Base-by-base conservation (phyloP, 2,797 vertebrate genomes). In the Syndactyla subalaris region DNA sequence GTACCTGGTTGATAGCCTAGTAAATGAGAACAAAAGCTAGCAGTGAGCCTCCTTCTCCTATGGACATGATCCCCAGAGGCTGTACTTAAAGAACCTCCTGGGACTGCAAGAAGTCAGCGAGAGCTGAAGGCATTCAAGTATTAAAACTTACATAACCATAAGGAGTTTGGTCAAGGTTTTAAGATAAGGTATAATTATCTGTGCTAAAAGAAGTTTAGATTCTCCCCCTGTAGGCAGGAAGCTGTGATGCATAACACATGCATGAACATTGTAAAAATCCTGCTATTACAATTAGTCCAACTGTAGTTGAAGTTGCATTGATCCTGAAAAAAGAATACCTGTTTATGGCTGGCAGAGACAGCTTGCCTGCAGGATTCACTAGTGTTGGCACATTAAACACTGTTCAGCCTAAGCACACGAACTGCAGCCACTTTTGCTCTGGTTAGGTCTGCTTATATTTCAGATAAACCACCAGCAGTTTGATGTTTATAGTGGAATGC, bases 401-500 rank as follows among this genome's bases (percentile, higher is more conserved):
- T 41, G 57, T 68, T 90, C 80, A 89, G 36, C 77, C 84, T 70
- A 41, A 92, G 78, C 8, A 2, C 83, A 14, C 86, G 95, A 96
- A 93, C 92, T 92, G 81, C 73, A 92, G 83, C 67, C 45, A 86
- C 59, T 77, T 76, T 85, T 59, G 27, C 82, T 93, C 62, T 4
- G 4, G 83, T 89, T 83, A 49, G 36, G 78, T 70, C 85, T 93
- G 83, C 93, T 95, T 96, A 38, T 91, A 92, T 95, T 95, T 95
- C 95, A 88, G 92, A 89, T 94, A 92, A 97, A 92, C 82, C 89
- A 77, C 81, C 55, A 88, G 81, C 66, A 95, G 80, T 57, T 92
- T 89, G 89, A 95, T 97, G 89, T 92, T 92, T 95, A 80, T 84
- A 88, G 94, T 71, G 79, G 75, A 88, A 96, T 76, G 93, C 88